These are phyloP conservation scores for Penaeus indicus DNA, from an alignment of 1,140 invertebrate species.

Conservation along the genomic window DNA sequence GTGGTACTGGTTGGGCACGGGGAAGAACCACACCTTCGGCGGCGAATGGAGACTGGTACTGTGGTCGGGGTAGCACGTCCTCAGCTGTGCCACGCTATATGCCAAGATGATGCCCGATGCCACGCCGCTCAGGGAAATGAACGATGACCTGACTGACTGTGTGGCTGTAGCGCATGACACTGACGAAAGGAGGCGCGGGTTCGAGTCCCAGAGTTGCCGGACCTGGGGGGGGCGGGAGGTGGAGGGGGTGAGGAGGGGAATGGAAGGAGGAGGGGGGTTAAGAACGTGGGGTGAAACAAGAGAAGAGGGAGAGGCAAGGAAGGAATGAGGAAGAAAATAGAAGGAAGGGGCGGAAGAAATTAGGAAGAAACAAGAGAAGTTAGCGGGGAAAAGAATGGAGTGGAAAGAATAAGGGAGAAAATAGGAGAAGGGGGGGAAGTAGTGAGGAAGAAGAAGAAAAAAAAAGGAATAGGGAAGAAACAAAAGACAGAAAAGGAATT, in stretches of 20 bases:
- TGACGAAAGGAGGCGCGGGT: constrained; percentile 63
- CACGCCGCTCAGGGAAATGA: constrained; percentile 65
- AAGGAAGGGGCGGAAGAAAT: background rate
- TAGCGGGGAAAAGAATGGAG: background rate
- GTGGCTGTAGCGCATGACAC: constrained; percentile 58
- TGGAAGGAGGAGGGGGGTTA: background rate
- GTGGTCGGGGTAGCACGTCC: constrained; percentile 62
- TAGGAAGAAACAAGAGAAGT: background rate
- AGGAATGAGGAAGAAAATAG: background rate
- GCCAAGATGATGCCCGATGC: constrained; percentile 65
- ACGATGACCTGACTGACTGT: constrained; percentile 61
- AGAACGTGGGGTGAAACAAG: background rate
- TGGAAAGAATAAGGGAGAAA: background rate
- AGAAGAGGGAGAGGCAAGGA: background rate
- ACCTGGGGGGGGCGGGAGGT: constrained; percentile 41
- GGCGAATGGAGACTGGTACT: constrained; percentile 4
- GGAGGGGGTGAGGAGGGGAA: too few relatives aligned
- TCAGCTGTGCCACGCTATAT: constrained; percentile 63
- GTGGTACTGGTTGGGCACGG: constrained; percentile 44
- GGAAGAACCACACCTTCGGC: constrained; percentile 64
- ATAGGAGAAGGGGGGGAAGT: background rate
- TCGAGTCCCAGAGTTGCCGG: constrained; percentile 65
- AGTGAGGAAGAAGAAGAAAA: background rate
- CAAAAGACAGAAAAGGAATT: background rate
- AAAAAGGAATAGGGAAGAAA: background rate